Evolutionary conservation across 1,140 invertebrate species (phyloP).

Genomic region (Globodera rostochiensis): DNA sequence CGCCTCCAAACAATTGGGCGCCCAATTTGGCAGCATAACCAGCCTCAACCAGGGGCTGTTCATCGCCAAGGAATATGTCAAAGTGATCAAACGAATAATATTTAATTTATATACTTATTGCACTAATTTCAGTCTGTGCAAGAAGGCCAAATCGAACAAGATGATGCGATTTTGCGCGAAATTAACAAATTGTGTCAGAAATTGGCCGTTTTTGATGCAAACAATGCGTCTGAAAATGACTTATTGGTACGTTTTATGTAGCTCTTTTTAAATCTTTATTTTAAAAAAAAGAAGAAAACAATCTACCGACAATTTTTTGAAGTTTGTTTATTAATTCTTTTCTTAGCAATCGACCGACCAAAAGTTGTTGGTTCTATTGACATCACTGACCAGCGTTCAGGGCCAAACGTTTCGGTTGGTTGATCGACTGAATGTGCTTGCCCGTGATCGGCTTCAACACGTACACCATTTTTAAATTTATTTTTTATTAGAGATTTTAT

Average conservation of each 20-base stretch:
- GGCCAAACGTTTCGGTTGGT: slow-evolving; percentile 25
- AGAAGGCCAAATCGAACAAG: slow-evolving; percentile 34
- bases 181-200: slow-evolving; percentile 50
- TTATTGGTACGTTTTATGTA: slow-evolving; percentile 13
- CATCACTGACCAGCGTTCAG: slow-evolving; percentile 38
- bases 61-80: slow-evolving; percentile 40
- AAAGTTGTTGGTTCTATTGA: slow-evolving; percentile 46
- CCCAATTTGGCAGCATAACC: slow-evolving; percentile 45
- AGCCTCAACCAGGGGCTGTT: slow-evolving; percentile 43
- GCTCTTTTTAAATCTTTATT: too few species aligned
- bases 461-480: slow-evolving; percentile 1
- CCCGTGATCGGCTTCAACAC: neutral
- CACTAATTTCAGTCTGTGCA: slow-evolving; percentile 40
- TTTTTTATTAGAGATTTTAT: neutral
- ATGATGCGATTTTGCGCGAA: slow-evolving; percentile 35
- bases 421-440: slow-evolving; percentile 12
- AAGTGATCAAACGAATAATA: slow-evolving; percentile 20
- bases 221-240: slow-evolving; percentile 1
- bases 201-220: slow-evolving; percentile 24
- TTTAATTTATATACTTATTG: slow-evolving; percentile 1
- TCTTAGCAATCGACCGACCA: slow-evolving; percentile 41
- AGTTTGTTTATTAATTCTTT: neutral
- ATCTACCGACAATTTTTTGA: neutral
- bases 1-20: slow-evolving; percentile 45
- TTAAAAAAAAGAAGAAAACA: too few species aligned